Evolutionary conservation across 2,888 invertebrate genomes (phyloP), one percentile per base, ranked within the genome.

Genomic region (Dicyrtomina minuta): DNA sequence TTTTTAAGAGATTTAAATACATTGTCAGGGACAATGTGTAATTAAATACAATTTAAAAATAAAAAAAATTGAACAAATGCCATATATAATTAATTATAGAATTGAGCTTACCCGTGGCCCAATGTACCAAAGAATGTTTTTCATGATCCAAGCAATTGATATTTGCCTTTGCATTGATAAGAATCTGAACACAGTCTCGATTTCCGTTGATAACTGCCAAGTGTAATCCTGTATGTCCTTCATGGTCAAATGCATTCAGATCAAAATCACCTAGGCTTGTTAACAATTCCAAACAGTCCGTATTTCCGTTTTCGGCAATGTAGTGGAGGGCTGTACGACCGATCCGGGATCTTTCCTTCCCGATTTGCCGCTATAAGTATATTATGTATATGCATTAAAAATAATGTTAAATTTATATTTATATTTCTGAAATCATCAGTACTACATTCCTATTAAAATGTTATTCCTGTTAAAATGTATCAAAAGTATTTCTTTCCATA

Each of bases 141-240:
- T 98, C 97, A 79, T 91, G 89, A 82, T 99, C 98, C 76, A 91
- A 87, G 56, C 92, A 90, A 82, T 91, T 90, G 75, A 96, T 89
- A 80, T 96, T 91, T 10, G 96, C 96, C 49, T 92, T 92, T 78
- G 91, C 90, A 51, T 92, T 90, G 65, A 96, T 84, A 68, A 98
- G 86, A 71, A 92, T 90, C 79, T 91, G 91, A 73, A 95, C 90
- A 77, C 93, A 86, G 20, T 91, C 89, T 79, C 90, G 88, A 82
- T 93, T 93, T 62, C 96, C 96, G 75, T 93, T 92, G 80, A 96
- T 96, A 73, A 96, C 95, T 27, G 97, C 96, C 79, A 97, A 87
- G 83, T 97, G 95, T 66, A 99, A 86, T 12, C 97, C 91, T 12
- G 97, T 95, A 81, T 96, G 92, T 71, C 97, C 97, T 82, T 97